Evolutionary conservation across 2,113 vertebrate genomes (phyloP).

Genomic region (Stictonetta naevosa): DNA sequence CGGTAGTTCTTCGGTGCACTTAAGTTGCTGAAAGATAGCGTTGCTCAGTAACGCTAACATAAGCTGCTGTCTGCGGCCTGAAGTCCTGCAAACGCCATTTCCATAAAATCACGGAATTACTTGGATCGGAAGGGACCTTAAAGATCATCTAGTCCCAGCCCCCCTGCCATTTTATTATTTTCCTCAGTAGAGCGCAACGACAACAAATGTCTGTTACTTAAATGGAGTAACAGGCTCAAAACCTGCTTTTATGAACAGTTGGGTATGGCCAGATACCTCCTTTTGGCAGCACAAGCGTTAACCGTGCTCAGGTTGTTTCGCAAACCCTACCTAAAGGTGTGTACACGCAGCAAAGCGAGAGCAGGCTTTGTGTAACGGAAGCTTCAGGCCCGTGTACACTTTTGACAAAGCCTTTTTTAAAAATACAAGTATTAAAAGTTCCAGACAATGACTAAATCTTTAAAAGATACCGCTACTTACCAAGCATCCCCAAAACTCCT

Average conservation of each 20-base stretch:
- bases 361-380: too few relatives aligned
- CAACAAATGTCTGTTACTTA: neutral
- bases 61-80: too few relatives aligned
- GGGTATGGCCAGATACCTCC: neutral
- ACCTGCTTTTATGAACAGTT: neutral
- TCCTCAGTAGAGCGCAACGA: too few relatives aligned
- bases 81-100: accelerated
- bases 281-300: neutral
- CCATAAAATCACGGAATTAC: too few relatives aligned
- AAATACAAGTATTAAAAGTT: accelerated
- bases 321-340: accelerated
- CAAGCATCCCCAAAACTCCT: accelerated
- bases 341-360: accelerated
- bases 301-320: neutral
- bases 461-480: neutral
- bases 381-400: accelerated
- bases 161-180: too few relatives aligned
- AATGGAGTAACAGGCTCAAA: accelerated
- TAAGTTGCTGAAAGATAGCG: neutral
- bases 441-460: neutral
- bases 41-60: accelerated
- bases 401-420: accelerated
- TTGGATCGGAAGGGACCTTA: too few relatives aligned
- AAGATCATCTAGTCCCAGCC: too few relatives aligned
- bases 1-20: neutral